phyloP scores from a whole-genome alignment of 2,113 vertebrate genomes.

The Phyllopteryx taeniolatus region DNA sequence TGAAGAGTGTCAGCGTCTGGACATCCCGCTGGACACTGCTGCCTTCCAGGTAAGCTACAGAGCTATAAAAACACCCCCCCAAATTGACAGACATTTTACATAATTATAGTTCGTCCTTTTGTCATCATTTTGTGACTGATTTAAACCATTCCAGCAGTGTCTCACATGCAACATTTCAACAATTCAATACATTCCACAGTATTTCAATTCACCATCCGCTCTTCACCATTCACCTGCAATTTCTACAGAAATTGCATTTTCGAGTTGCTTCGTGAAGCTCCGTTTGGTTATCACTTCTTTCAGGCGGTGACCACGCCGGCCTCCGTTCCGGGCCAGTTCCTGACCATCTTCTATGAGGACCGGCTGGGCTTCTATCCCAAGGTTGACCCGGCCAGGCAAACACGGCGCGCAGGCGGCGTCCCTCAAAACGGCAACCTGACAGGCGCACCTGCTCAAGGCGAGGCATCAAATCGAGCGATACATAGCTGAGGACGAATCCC shows the following conservation, averaged over 20 bases:
- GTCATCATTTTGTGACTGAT: not conserved
- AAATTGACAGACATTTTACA: not conserved
- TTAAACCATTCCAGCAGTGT: not conserved
- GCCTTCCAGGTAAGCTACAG: slow-evolving; percentile 46
- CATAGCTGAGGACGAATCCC: slow-evolving; percentile 64
- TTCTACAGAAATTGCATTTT: not conserved
- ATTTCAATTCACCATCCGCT: no score
- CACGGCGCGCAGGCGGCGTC: slow-evolving; percentile 69
- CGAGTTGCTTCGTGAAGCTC: not conserved
- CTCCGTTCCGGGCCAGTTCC: slow-evolving; percentile 66
- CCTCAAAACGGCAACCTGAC: slow-evolving; percentile 75
- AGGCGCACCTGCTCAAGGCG: slow-evolving; percentile 74
- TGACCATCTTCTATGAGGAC: slow-evolving; percentile 84
- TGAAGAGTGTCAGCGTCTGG: slow-evolving; percentile 64
- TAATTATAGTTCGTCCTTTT: not conserved
- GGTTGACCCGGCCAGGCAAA: slow-evolving; percentile 52
- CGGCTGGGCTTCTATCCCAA: slow-evolving; percentile 86
- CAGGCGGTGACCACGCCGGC: slow-evolving; percentile 74
- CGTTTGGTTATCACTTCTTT: not conserved
- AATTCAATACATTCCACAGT: no score
- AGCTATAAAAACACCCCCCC: not conserved
- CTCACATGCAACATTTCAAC: not conserved
- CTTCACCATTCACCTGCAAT: not conserved
- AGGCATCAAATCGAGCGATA: slow-evolving; percentile 70
- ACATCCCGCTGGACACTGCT: slow-evolving; percentile 74